Evolutionary conservation across 1,140 invertebrate species (phyloP).

Genomic region (Neodiprion fabricii): DNA sequence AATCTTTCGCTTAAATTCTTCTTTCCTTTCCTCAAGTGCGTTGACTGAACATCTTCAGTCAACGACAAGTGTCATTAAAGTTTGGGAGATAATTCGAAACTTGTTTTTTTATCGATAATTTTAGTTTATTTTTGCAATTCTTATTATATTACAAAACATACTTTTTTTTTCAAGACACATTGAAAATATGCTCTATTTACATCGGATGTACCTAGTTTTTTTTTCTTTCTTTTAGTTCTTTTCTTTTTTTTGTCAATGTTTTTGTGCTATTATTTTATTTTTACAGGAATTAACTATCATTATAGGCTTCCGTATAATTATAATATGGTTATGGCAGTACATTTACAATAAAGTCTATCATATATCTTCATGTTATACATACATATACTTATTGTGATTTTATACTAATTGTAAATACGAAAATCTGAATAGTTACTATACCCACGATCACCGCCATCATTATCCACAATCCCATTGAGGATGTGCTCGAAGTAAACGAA

Average conservation of each 20-base stretch:
- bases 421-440: constrained; percentile 28
- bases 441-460: too few species aligned
- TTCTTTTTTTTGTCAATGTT: constrained; percentile 45
- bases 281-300: constrained; percentile 55
- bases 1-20: not conserved
- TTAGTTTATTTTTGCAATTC: constrained; percentile 59
- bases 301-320: constrained; percentile 54
- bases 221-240: constrained; percentile 38
- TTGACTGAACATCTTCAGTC: not conserved
- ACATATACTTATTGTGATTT: constrained; percentile 44
- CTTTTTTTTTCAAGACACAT: constrained; percentile 56
- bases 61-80: not conserved
- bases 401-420: constrained; percentile 43
- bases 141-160: constrained; percentile 62
- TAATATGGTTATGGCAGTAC: constrained; percentile 62
- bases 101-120: constrained; percentile 46
- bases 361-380: constrained; percentile 48
- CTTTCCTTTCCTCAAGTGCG: not conserved
- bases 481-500: constrained; percentile 37
- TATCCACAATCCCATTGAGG: too few species aligned
- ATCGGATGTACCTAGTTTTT: constrained; percentile 51
- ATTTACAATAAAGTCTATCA: constrained; percentile 60
- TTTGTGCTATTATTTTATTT: constrained; percentile 29
- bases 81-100: not conserved
- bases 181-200: constrained; percentile 63